Conservation (phyloP, 1,140 invertebrate species). For the Rhyzopertha dominica region DNA sequence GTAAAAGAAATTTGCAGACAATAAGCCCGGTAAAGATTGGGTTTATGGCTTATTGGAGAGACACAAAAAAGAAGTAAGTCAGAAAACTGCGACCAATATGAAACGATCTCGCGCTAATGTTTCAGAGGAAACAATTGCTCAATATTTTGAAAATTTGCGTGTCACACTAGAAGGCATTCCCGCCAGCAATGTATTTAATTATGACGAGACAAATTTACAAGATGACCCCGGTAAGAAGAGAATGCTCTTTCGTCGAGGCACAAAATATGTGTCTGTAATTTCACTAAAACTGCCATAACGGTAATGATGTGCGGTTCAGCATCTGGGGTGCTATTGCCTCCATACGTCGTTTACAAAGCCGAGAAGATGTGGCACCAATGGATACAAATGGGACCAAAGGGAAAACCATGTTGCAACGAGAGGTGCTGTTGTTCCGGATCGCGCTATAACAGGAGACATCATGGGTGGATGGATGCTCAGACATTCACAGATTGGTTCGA, state of each 20-base stretch:
- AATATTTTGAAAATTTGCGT: conserved; percentile 34
- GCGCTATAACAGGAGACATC: conserved; percentile 26
- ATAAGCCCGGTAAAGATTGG: too few species aligned
- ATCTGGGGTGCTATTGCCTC: conserved; percentile 30
- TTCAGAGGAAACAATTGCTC: conserved; percentile 18
- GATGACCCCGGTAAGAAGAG: conserved; percentile 41
- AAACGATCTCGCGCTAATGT: conserved; percentile 28
- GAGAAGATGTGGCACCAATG: conserved; percentile 33
- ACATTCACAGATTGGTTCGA: conserved; percentile 41
- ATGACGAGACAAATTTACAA: conserved; percentile 44
- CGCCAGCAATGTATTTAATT: conserved; percentile 41
- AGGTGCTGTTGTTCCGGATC: conserved; percentile 8
- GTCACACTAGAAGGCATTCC: conserved; percentile 32
- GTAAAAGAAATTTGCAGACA: not conserved
- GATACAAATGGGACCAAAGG: conserved; percentile 32
- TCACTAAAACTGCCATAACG: conserved; percentile 31
- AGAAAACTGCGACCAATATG: conserved; percentile 24
- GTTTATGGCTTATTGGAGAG: not conserved
- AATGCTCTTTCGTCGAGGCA: conserved; percentile 28
- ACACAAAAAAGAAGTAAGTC: conserved; percentile 9
- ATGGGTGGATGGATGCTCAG: conserved; percentile 41
- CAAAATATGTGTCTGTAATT: conserved; percentile 37
- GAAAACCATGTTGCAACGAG: conserved; percentile 13
- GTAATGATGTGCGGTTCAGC: conserved; percentile 39
- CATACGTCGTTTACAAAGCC: conserved; percentile 44